phyloP scores from a whole-genome alignment of 2,888 invertebrate species.

The Pyrochroa serraticornis region DNA sequence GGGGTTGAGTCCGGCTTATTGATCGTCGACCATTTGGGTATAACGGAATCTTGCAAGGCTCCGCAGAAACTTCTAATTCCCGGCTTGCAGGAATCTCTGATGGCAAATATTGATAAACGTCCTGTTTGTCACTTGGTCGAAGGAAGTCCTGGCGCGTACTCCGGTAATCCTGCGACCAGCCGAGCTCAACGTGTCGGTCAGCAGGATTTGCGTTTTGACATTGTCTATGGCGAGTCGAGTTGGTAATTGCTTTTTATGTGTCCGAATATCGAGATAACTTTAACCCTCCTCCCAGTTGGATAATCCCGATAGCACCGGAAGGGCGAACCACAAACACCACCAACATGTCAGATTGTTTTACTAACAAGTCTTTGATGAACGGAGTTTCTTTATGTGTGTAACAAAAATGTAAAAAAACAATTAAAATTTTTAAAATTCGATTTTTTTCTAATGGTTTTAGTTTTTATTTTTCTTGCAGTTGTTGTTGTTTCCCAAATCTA shows the following conservation, averaged over 20 bases:
- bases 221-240: slow-evolving; percentile 41
- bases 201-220: slow-evolving; percentile 52
- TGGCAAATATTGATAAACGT: slow-evolving; percentile 48
- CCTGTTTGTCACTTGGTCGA: slow-evolving; percentile 38
- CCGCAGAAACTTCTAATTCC: slow-evolving; percentile 33
- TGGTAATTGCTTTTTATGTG: slow-evolving; percentile 50
- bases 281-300: slow-evolving; percentile 9
- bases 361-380: too few relatives aligned
- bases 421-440: too few relatives aligned
- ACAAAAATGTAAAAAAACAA: too few relatives aligned
- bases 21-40: slow-evolving; percentile 14
- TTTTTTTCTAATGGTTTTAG: too few relatives aligned
- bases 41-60: slow-evolving; percentile 24
- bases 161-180: slow-evolving; percentile 37
- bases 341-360: too few relatives aligned
- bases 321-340: too few relatives aligned
- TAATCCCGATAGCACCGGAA: background rate
- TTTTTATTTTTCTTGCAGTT: too few relatives aligned
- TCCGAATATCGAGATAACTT: slow-evolving; percentile 30
- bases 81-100: slow-evolving; percentile 37
- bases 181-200: slow-evolving; percentile 49
- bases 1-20: slow-evolving; percentile 15
- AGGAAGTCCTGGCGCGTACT: slow-evolving; percentile 37
- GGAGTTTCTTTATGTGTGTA: too few relatives aligned
- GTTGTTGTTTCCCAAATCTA: too few relatives aligned